Base-by-base conservation (phyloP, 1,140 invertebrate genomes). In the Glossosoma conforme region DNA sequence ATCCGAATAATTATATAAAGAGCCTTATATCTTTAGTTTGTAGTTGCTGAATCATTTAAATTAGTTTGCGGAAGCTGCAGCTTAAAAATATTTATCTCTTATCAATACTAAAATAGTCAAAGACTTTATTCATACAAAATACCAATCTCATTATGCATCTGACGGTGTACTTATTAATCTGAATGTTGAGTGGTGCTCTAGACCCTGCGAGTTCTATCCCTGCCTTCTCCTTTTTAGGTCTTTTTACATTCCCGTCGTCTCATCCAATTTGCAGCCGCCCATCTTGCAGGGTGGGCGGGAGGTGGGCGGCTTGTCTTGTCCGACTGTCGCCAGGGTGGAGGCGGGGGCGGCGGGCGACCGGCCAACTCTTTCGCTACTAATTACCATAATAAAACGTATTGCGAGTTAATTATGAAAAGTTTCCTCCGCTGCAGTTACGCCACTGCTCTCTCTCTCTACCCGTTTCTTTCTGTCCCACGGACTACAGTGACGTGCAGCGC, bases 381-480 rank as follows among this genome's bases (percentile, higher is more conserved):
- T 57, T 57, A 57, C 49, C 49, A 52, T 57, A 57, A 57, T 57
- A 57, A 57, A 57, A 57, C 54, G 54, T 57, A 57, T 57, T 57
- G 49, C 54, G 52, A 57, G 54, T 57, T 57, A 57, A 57, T 57
- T 57, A 57, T 56, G 54, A 56, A 56, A 52, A 56, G 54, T 56
- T 56, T 47, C 49, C 41, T 55, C 28, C 13, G 42, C 33, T 40
- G 6, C 49, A 9, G 20, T 5, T 25, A 21, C 10, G 19, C 19
- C 42, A 24, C 14, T 8, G 4, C 20, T 10, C 2, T 18, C 28
- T 11, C 11, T 3, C 37, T 30, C 8, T 30, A n/a, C 8, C 28
- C 28, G n/a, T 30, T 9, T 30, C 28, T 30, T 30, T 30, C 8
- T 30, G n/a, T 30, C n/a, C 28, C 28, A n/a, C 28, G 8, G 28